Evolutionary conservation across 2,113 vertebrate species (phyloP).

Genomic region (Sigmodon hispidus): DNA sequence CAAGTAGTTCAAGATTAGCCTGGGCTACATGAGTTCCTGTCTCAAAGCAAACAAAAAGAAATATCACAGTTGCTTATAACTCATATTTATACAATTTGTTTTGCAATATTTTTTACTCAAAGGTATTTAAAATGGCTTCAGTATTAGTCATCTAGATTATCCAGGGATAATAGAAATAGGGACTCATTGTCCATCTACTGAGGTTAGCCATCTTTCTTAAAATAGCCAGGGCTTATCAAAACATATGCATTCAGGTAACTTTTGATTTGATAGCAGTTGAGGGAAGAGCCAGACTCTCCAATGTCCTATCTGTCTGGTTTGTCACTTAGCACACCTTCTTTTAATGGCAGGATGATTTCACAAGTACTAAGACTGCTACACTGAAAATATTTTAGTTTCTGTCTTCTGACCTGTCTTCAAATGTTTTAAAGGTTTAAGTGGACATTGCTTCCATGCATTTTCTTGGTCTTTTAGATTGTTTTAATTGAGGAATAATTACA

Average conservation of each 20-base stretch:
- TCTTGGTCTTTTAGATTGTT: neutral
- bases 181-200: neutral
- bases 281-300: neutral
- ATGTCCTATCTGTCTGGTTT: neutral
- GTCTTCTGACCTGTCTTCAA: neutral
- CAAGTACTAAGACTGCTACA: neutral
- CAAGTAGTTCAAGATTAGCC: neutral
- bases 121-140: neutral
- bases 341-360: neutral
- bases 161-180: neutral
- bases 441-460: neutral
- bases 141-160: neutral
- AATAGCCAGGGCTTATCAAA: neutral
- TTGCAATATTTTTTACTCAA: neutral
- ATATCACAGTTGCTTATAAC: neutral
- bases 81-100: neutral
- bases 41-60: neutral
- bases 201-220: neutral
- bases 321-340: slow-evolving; percentile 3
- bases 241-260: neutral
- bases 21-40: neutral
- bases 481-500: neutral
- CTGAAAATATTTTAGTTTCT: neutral
- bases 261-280: neutral
- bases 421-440: neutral